phyloP scores from a whole-genome alignment of 2,113 vertebrate genomes.

The Oenanthe melanoleuca region DNA sequence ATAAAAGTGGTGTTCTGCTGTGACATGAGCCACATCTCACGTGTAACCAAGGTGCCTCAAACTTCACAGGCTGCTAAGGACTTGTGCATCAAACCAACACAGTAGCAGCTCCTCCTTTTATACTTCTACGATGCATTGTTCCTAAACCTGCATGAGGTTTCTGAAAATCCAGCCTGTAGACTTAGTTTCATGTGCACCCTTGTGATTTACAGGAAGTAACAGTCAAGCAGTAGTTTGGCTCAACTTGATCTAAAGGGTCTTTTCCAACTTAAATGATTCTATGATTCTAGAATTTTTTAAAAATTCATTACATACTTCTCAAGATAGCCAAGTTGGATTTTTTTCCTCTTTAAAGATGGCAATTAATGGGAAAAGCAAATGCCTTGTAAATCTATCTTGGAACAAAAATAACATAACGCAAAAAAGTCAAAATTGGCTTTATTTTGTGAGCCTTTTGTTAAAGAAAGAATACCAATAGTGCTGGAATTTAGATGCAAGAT shows the following conservation, averaged over 20 bases:
- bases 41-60: neutral
- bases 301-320: neutral
- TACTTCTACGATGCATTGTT: neutral
- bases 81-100: neutral
- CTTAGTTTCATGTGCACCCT: neutral
- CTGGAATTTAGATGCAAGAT: neutral
- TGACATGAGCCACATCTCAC: accelerated
- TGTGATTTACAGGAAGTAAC: neutral
- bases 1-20: neutral
- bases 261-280: neutral
- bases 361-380: slow-evolving; percentile 10
- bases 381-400: neutral
- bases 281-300: neutral
- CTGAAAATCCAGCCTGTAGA: neutral
- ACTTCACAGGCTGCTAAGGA: neutral
- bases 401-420: neutral
- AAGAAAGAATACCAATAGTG: neutral
- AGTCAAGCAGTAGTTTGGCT: neutral
- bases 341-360: neutral
- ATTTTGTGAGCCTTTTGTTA: neutral
- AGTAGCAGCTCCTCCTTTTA: neutral
- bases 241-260: neutral
- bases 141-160: neutral
- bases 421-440: neutral
- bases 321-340: neutral